These are phyloP conservation scores for Procambarus virginalis DNA, from an alignment of 1,140 invertebrate genomes.

Conservation along the genomic window DNA sequence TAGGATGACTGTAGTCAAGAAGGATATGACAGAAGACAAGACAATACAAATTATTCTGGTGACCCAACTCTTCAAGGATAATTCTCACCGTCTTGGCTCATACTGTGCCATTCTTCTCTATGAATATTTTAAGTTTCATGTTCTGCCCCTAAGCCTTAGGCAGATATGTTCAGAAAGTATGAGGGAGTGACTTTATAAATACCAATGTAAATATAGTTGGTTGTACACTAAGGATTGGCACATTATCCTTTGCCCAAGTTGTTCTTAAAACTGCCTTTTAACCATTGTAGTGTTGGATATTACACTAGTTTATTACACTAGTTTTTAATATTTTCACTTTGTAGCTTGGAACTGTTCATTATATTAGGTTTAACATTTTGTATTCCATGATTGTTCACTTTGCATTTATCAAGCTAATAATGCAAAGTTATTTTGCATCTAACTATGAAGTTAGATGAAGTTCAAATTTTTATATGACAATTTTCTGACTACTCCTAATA, in stretches of 20 bases:
- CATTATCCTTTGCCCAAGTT: slow-evolving; percentile 67
- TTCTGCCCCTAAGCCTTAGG: slow-evolving; percentile 65
- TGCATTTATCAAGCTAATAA: slow-evolving; percentile 50
- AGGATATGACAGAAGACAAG: slow-evolving; percentile 1
- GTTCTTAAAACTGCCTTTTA: slow-evolving; percentile 68
- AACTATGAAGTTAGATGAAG: slow-evolving; percentile 55
- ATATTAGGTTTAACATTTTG: slow-evolving; percentile 65
- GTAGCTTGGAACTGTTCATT: slow-evolving; percentile 66
- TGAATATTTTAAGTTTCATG: slow-evolving; percentile 48
- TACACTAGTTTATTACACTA: slow-evolving; percentile 67
- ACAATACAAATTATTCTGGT: slow-evolving; percentile 34
- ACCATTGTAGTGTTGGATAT: slow-evolving; percentile 66
- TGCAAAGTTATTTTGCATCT: slow-evolving; percentile 66
- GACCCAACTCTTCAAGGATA: slow-evolving; percentile 50
- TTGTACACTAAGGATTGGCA: slow-evolving; percentile 67
- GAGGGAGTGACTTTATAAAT: slow-evolving; percentile 61
- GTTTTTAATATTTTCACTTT: slow-evolving; percentile 69
- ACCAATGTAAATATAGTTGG: slow-evolving; percentile 66
- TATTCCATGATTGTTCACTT: slow-evolving; percentile 64
- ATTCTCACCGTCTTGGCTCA: slow-evolving; percentile 62
- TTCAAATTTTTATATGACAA: slow-evolving; percentile 66
- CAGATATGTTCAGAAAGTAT: slow-evolving; percentile 56
- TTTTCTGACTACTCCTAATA: slow-evolving; percentile 65
- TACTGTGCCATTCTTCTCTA: slow-evolving; percentile 53
- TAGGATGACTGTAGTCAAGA: neutral